Percentiles rank a stretch among this genome's conserved stretches.
Conservation (phyloP, 2,113 vertebrate species). For the Zosterops japonicus region DNA sequence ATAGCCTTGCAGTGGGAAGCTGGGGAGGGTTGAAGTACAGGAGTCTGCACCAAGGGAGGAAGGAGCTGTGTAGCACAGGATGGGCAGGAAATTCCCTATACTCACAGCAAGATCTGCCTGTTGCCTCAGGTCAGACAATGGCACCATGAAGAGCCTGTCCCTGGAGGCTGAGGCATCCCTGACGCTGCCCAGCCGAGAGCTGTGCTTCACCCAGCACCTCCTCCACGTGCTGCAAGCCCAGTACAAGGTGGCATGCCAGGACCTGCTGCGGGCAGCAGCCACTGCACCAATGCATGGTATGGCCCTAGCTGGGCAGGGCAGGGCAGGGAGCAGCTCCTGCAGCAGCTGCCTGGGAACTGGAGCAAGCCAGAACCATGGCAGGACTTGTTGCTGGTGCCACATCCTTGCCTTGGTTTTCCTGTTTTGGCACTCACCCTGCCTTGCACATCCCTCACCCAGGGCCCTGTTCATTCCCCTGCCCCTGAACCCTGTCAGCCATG, state of each 20-base stretch:
- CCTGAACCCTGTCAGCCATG: accelerated
- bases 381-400: background rate
- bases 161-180: background rate
- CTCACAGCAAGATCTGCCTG: background rate
- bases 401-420: background rate
- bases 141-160: constrained; percentile 19
- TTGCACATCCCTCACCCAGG: accelerated
- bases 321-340: background rate
- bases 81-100: background rate
- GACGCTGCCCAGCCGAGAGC: background rate
- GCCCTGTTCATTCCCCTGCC: background rate
- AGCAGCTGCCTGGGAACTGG: background rate
- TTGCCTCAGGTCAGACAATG: constrained; percentile 64
- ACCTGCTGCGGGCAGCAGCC: constrained; percentile 82
- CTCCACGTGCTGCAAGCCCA: constrained; percentile 76
- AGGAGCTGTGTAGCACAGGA: accelerated
- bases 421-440: background rate
- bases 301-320: background rate
- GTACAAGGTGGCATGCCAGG: constrained; percentile 68
- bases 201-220: constrained; percentile 71
- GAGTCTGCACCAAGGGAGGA: accelerated
- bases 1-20: background rate
- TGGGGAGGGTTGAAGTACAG: background rate
- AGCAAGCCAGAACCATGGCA: background rate
- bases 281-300: constrained; percentile 79